A percentile compares a stretch with the other conserved stretches of the same genome.
These are phyloP conservation scores for Cettia cetti DNA, from an alignment of 2,113 vertebrate species.

Conservation along the genomic window DNA sequence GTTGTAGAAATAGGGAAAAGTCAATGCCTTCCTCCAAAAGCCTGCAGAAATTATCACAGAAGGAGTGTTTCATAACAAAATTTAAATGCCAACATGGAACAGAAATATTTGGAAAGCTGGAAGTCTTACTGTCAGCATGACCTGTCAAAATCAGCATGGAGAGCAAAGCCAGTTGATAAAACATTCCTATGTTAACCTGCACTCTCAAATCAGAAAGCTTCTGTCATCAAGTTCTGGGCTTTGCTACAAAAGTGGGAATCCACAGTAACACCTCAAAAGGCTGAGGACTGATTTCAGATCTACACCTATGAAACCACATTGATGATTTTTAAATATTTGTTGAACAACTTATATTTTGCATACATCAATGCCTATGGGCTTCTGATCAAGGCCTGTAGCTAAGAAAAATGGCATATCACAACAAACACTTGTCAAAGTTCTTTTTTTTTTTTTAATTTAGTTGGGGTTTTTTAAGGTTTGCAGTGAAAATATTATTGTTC, in stretches of 20 bases:
- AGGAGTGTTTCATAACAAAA: conserved; percentile 67
- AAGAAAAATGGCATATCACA: not conserved
- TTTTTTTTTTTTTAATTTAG: no score
- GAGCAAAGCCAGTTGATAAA: not conserved
- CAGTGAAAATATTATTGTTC: not conserved
- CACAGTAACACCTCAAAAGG: not conserved
- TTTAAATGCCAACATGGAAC: conserved; percentile 12
- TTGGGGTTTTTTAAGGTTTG: not conserved
- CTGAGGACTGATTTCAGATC: not conserved
- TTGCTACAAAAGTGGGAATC: not conserved
- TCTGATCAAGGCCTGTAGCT: not conserved
- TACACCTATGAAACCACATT: not conserved
- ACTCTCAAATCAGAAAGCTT: not conserved
- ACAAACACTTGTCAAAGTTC: not conserved
- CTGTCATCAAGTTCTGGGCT: not conserved
- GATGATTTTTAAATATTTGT: not conserved
- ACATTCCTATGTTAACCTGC: not conserved
- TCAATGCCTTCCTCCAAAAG: conserved; percentile 41
- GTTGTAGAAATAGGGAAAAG: conserved; percentile 63
- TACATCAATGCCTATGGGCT: not conserved
- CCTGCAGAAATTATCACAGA: conserved; percentile 62
- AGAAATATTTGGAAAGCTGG: not conserved
- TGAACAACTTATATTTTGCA: not conserved
- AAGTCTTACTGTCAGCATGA: not conserved
- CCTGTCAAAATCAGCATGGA: not conserved